Conservation (phyloP, 2,888 invertebrate species). For the Argyresthia goedartella region DNA sequence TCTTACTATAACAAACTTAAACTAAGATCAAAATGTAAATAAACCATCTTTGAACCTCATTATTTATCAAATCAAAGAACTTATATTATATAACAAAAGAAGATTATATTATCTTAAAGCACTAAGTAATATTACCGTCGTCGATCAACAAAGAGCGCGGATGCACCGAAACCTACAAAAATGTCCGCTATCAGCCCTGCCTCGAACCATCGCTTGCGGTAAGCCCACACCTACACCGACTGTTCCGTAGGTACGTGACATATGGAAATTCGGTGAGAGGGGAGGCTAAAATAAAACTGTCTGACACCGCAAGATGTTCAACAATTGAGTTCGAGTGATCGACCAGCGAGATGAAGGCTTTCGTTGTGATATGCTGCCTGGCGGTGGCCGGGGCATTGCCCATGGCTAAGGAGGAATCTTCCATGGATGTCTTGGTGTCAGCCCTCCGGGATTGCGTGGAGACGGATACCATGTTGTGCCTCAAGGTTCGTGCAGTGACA, state of each 20-base stretch:
- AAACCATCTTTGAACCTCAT: too few relatives aligned
- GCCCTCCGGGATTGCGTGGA: conserved; percentile 77
- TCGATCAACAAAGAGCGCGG: not conserved
- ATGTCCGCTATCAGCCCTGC: conserved; percentile 3
- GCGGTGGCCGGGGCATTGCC: conserved; percentile 46
- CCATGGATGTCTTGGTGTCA: conserved; percentile 46
- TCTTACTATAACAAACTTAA: too few relatives aligned
- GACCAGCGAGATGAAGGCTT: conserved; percentile 41
- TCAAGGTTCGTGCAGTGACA: conserved; percentile 75
- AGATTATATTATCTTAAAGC: not conserved
- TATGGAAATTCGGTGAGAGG: conserved; percentile 45
- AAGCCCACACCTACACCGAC: conserved; percentile 9
- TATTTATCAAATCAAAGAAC: not conserved
- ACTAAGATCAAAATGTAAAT: too few relatives aligned
- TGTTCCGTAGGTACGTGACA: conserved; percentile 38
- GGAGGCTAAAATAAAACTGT: conserved; percentile 60
- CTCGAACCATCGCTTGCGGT: conserved; percentile 12
- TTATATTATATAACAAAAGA: not conserved
- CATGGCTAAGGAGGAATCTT: conserved; percentile 47
- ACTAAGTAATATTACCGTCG: not conserved
- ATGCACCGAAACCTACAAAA: not conserved
- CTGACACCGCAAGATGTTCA: conserved; percentile 38
- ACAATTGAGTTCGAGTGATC: conserved; percentile 48
- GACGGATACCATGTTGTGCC: conserved; percentile 76
- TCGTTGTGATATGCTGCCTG: conserved; percentile 40